These are phyloP conservation scores for Trissoscelio sp. DNA, from an alignment of 2,888 invertebrate genomes.

Conservation along the genomic window DNA sequence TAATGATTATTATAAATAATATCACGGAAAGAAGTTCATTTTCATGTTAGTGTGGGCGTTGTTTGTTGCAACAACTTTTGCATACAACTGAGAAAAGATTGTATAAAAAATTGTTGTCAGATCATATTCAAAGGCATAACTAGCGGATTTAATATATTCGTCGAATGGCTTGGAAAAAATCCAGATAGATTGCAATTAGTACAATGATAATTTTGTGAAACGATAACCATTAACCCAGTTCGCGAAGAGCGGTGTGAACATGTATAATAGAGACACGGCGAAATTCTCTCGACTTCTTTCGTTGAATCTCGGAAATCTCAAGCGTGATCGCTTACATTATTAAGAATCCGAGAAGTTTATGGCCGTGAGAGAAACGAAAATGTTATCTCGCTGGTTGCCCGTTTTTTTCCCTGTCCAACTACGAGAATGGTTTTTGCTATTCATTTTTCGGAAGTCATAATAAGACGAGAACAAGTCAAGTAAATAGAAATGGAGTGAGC, in stretches of 20 bases:
- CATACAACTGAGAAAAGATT: not conserved
- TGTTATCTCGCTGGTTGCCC: conserved; percentile 46
- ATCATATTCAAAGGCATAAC: not conserved
- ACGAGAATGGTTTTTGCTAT: conserved; percentile 28
- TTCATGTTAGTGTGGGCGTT: too few species aligned
- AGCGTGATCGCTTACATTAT: conserved; percentile 69
- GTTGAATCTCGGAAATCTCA: conserved; percentile 65
- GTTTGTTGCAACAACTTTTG: too few species aligned
- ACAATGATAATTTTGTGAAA: conserved; percentile 80
- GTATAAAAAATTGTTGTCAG: not conserved
- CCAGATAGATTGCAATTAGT: conserved; percentile 79
- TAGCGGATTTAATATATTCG: conserved; percentile 47
- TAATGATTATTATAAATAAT: conserved; percentile 1
- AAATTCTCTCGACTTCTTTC: conserved; percentile 65
- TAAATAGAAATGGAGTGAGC: conserved; percentile 37
- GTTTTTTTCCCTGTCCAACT: conserved; percentile 15
- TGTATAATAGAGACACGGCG: conserved; percentile 65
- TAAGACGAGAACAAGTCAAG: conserved; percentile 37
- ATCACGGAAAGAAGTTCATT: not conserved
- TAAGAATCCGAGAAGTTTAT: conserved; percentile 68
- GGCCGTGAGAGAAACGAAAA: conserved; percentile 52
- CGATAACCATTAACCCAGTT: conserved; percentile 80
- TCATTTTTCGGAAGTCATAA: conserved; percentile 48
- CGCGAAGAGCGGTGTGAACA: conserved; percentile 64
- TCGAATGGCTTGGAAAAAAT: conserved; percentile 71